Conservation (phyloP, 2,888 invertebrate genomes). For the Sinodicranocentrus sp. region DNA sequence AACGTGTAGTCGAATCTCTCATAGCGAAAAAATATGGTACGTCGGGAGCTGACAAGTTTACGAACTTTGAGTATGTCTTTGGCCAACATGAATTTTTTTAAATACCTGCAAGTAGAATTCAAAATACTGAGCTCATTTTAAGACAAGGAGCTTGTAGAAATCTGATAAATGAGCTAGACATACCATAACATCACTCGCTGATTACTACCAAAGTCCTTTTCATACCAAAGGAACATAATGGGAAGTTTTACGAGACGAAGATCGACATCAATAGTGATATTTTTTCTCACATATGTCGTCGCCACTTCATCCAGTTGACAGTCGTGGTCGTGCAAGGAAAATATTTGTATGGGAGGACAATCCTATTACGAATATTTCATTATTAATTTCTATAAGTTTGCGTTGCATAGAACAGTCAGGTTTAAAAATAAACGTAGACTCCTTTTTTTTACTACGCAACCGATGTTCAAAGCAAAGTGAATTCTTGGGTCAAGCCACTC, state of each 20-base stretch:
- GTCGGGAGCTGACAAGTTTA: constrained; percentile 10
- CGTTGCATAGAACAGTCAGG: too few species aligned
- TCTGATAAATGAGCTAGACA: too few species aligned
- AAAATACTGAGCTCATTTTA: too few species aligned
- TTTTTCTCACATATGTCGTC: constrained; percentile 24
- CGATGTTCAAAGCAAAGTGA: constrained; percentile 46
- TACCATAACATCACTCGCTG: constrained; percentile 37
- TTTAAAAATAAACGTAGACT: not conserved
- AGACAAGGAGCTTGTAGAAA: too few species aligned
- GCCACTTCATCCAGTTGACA: constrained; percentile 37
- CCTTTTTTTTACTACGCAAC: constrained; percentile 33
- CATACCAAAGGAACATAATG: constrained; percentile 50
- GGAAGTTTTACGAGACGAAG: constrained; percentile 17
- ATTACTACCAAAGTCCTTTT: constrained; percentile 48
- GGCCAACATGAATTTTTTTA: constrained; percentile 28
- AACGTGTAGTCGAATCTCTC: constrained; percentile 24
- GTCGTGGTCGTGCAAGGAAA: constrained; percentile 38
- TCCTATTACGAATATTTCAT: too few species aligned
- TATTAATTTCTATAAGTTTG: too few species aligned
- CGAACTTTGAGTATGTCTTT: constrained; percentile 33
- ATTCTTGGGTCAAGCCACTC: constrained; percentile 41
- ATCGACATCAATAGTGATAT: constrained; percentile 21
- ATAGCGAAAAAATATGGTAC: constrained; percentile 16
- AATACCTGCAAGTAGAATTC: constrained; percentile 34
- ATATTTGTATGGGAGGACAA: constrained; percentile 43